phyloP scores from a whole-genome alignment of 2,888 invertebrate species.

The Aspidapion aeneum region DNA sequence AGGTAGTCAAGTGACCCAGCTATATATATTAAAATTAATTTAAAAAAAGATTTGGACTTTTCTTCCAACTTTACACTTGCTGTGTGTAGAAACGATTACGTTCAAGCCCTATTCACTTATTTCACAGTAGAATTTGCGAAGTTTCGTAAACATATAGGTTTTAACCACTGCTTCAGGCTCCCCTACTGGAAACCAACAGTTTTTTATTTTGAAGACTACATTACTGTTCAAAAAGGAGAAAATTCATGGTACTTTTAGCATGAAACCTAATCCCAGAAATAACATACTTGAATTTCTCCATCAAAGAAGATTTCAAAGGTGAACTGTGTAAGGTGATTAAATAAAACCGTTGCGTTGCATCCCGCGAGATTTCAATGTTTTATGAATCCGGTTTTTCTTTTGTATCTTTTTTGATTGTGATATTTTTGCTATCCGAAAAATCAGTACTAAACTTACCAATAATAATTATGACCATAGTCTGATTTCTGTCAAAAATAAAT shows the following conservation, averaged over 20 bases:
- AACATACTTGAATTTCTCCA: constrained; percentile 95
- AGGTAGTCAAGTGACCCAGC: constrained; percentile 96
- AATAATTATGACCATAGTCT: too few relatives aligned
- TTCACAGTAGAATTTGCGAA: constrained; percentile 99
- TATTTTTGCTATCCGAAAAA: background rate
- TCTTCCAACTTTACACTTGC: constrained; percentile 80
- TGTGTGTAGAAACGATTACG: constrained; percentile 86
- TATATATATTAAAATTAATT: constrained; percentile 96
- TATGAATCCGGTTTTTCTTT: background rate
- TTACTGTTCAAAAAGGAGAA: constrained; percentile 95
- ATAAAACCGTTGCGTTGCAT: constrained; percentile 80
- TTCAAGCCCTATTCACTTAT: constrained; percentile 97
- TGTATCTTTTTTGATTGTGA: background rate
- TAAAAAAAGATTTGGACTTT: constrained; percentile 90
- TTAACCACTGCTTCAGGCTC: constrained; percentile 98
- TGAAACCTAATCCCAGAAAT: constrained; percentile 95
- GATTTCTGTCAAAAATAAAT: too few relatives aligned
- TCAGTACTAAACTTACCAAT: too few relatives aligned
- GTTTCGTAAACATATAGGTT: constrained; percentile 97
- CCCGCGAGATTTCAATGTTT: background rate
- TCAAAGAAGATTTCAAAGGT: constrained; percentile 90
- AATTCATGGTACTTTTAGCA: constrained; percentile 84
- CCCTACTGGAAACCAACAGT: constrained; percentile 99
- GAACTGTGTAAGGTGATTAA: constrained; percentile 82
- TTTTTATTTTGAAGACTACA: constrained; percentile 95